Evolutionary conservation across 2,888 invertebrate genomes (phyloP).

Genomic region (Melinaea menophilus): DNA sequence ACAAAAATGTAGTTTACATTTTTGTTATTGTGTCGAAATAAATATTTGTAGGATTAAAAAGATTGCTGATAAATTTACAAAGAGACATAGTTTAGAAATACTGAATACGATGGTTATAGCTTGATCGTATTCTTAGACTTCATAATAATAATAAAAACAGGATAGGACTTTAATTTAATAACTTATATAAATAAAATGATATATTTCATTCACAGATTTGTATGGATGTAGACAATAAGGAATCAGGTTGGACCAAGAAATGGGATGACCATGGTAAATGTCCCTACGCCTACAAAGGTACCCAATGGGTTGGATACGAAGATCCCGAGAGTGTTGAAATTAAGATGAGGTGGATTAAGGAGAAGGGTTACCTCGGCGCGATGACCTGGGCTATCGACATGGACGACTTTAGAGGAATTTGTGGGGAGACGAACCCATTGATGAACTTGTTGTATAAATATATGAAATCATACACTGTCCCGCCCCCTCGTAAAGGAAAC

Average conservation of each 20-base stretch:
- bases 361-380: constrained; percentile 87
- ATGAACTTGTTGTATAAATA: constrained; percentile 84
- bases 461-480: constrained; percentile 84
- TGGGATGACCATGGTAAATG: constrained; percentile 91
- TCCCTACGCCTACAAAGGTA: constrained; percentile 91
- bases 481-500: constrained; percentile 78
- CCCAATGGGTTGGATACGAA: constrained; percentile 95
- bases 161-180: no score
- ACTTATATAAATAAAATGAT: neutral
- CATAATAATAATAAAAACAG: no score
- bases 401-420: constrained; percentile 92
- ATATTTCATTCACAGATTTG: constrained; percentile 80
- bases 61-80: neutral
- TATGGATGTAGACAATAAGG: constrained; percentile 82
- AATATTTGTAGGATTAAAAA: neutral
- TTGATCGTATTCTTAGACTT: no score
- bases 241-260: constrained; percentile 87
- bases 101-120: no score
- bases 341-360: constrained; percentile 93
- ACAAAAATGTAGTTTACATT: no score
- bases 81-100: no score
- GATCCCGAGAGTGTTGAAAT: constrained; percentile 88
- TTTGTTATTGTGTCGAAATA: constrained; percentile 5
- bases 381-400: constrained; percentile 96
- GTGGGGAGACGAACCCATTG: constrained; percentile 86